Conservation (phyloP, 1,140 invertebrate genomes). For the Eufriesea mexicana region DNA sequence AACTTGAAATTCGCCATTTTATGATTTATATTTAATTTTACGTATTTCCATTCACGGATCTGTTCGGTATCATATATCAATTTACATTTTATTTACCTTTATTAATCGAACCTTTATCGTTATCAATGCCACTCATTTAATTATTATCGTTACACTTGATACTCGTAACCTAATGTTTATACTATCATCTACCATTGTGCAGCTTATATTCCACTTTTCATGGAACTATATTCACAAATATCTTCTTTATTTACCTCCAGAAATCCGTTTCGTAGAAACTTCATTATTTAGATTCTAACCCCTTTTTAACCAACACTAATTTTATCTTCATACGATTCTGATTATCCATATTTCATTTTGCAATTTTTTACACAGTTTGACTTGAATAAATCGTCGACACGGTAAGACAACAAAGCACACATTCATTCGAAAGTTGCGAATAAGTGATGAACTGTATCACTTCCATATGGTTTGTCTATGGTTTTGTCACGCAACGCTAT, state of each 20-base stretch:
- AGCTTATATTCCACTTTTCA: not conserved
- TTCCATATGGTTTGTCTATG: not conserved
- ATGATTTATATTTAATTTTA: not conserved
- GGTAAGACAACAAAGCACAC: constrained; percentile 10
- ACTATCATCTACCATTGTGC: not conserved
- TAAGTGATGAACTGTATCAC: not conserved
- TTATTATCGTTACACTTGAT: not conserved
- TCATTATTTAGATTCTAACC: not conserved
- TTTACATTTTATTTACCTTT: not conserved
- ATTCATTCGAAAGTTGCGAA: constrained; percentile 11
- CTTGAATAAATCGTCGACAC: not conserved
- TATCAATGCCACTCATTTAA: not conserved
- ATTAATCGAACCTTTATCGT: not conserved
- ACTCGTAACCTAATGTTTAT: not conserved
- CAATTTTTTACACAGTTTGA: not conserved
- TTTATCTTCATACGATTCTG: not conserved
- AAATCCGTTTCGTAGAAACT: not conserved
- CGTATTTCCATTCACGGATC: not conserved
- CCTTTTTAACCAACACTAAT: not conserved
- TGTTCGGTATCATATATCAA: not conserved
- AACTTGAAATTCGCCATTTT: not conserved
- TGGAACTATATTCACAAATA: not conserved
- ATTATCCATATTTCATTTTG: not conserved
- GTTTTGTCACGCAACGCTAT: not conserved
- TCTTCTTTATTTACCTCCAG: not conserved